Conservation (phyloP, 2,797 vertebrate species). For the Lacerta bilineata region DNA sequence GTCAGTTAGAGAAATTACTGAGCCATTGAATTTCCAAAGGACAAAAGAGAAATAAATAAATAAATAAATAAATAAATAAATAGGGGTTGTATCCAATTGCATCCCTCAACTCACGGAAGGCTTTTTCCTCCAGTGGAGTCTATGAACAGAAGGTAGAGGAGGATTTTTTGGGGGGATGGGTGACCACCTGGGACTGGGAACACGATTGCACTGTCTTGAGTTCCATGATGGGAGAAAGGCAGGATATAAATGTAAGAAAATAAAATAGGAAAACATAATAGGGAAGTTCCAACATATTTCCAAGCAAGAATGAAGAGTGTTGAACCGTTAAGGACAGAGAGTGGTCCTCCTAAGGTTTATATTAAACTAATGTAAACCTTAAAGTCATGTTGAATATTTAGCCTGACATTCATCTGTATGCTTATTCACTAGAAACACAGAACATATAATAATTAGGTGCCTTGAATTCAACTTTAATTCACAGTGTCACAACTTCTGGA, state of each 20-base stretch:
- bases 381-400: neutral
- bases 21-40: neutral
- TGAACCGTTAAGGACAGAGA: no score
- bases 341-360: no score
- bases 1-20: neutral
- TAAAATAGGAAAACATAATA: neutral
- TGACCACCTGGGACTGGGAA: no score
- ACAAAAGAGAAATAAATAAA: neutral
- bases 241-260: no score
- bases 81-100: no score
- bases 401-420: neutral
- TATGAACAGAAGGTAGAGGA: no score
- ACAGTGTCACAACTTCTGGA: conserved; percentile 71
- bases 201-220: no score
- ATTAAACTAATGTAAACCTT: neutral
- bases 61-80: no score
- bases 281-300: neutral
- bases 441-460: neutral
- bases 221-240: no score
- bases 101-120: no score
- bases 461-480: conserved; percentile 54
- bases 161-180: no score
- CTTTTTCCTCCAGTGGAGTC: no score
- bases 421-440: neutral
- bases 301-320: neutral